Conservation (phyloP, 2,797 vertebrate species). For the Pagetopsis macropterus region DNA sequence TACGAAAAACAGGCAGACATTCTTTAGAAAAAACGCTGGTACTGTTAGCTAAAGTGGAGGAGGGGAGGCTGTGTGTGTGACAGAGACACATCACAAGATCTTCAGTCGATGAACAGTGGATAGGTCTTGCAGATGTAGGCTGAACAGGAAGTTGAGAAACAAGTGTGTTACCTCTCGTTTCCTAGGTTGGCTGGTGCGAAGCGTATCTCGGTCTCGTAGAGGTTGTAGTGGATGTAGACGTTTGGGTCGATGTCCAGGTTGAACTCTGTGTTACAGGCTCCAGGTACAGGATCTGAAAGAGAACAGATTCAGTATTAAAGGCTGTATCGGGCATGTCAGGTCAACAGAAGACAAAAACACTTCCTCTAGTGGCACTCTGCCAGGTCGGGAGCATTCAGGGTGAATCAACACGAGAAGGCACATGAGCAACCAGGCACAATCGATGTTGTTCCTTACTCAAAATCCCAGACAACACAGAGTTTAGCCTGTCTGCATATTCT, state of each 20-base stretch:
- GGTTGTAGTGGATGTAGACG: conserved; percentile 89
- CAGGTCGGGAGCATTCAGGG: too few species aligned
- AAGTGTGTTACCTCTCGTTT: conserved; percentile 82
- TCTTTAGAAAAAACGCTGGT: conserved; percentile 13
- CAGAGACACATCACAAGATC: background rate
- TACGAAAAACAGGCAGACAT: background rate
- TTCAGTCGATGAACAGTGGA: background rate
- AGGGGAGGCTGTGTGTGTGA: background rate
- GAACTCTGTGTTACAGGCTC: conserved; percentile 92
- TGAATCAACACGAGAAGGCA: too few species aligned
- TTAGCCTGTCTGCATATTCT: too few species aligned
- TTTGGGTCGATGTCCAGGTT: conserved; percentile 91
- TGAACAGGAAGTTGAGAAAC: conserved; percentile 31
- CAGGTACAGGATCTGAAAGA: conserved; percentile 91
- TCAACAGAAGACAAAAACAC: too few species aligned
- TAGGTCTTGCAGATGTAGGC: background rate
- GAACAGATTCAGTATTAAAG: background rate
- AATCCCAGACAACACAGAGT: too few species aligned
- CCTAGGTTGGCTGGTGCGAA: conserved; percentile 95
- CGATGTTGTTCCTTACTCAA: too few species aligned
- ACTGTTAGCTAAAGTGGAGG: background rate
- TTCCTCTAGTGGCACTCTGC: too few species aligned
- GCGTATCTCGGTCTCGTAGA: conserved; percentile 87
- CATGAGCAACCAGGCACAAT: too few species aligned
- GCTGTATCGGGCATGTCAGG: background rate